Percentiles rank a stretch among this genome's conserved stretches.
Evolutionary conservation across 53 echinoderm and acorn worm genomes (phyloP).

Genomic region (Astropecten irregularis): DNA sequence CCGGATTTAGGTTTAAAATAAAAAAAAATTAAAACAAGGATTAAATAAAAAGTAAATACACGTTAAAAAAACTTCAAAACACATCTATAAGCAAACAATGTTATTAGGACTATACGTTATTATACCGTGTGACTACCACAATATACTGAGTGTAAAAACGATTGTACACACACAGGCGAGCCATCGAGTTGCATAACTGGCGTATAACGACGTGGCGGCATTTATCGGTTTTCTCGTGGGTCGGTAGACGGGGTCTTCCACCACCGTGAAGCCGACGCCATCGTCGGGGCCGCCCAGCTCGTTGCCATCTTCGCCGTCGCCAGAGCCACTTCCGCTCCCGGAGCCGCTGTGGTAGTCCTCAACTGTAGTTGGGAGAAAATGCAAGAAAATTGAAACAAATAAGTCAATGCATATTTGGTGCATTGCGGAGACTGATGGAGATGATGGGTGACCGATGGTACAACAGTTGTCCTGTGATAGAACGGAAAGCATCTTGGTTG

Average conservation of each 20-base stretch:
- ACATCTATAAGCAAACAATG: conserved; percentile 32
- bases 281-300: neutral
- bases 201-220: conserved; percentile 44
- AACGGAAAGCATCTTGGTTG: too few species aligned
- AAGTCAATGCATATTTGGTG: neutral
- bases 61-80: neutral
- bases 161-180: conserved; percentile 6
- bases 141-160: neutral
- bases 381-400: neutral
- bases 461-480: too few species aligned
- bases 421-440: too few species aligned
- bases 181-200: conserved; percentile 47
- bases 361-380: neutral
- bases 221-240: conserved; percentile 65
- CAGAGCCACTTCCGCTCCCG: conserved; percentile 94
- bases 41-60: neutral
- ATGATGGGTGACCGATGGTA: too few species aligned
- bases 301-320: conserved; percentile 30
- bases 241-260: conserved; percentile 85
- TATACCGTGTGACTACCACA: conserved; percentile 50
- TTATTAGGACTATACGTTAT: neutral
- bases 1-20: too few species aligned
- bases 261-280: conserved; percentile 35
- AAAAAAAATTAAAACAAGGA: neutral
- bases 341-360: conserved; percentile 67